A percentile compares a stretch with the other conserved stretches of the same genome.
Evolutionary conservation across 1,140 invertebrate species (phyloP).

Genomic region (Penaeus japonicus): DNA sequence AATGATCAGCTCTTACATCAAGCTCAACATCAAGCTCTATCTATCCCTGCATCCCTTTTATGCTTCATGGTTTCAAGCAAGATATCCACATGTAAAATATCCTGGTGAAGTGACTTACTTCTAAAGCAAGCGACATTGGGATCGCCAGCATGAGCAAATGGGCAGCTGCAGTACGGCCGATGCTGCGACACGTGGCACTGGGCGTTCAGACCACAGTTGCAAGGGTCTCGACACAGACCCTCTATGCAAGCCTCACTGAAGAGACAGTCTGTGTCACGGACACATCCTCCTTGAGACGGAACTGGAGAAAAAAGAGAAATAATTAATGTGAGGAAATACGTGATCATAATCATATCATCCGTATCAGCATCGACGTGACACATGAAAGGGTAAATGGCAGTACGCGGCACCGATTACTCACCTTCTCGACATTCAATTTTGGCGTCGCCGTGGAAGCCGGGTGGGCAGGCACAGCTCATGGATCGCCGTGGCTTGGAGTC

Average conservation of each 20-base stretch:
- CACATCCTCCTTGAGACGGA: slow-evolving; percentile 75
- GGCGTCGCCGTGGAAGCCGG: slow-evolving; percentile 74
- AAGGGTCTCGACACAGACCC: slow-evolving; percentile 78
- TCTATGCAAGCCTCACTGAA: slow-evolving; percentile 75
- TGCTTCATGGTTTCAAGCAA: neutral
- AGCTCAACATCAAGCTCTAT: too few relatives aligned
- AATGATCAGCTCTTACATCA: too few relatives aligned
- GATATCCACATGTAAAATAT: neutral
- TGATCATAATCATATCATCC: slow-evolving; percentile 34
- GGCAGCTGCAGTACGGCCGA: slow-evolving; percentile 58
- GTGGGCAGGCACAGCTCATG: slow-evolving; percentile 59
- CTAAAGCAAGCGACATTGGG: slow-evolving; percentile 60
- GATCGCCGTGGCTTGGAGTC: slow-evolving; percentile 55
- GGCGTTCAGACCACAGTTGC: slow-evolving; percentile 65
- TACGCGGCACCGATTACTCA: slow-evolving; percentile 64
- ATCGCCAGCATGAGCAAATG: slow-evolving; percentile 56
- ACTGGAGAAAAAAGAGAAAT: slow-evolving; percentile 67
- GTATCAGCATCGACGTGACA: too few relatives aligned
- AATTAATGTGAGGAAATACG: slow-evolving; percentile 18
- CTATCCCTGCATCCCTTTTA: too few relatives aligned
- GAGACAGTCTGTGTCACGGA: slow-evolving; percentile 74
- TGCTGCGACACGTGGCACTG: slow-evolving; percentile 58
- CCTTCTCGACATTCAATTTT: slow-evolving; percentile 76
- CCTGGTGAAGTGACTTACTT: slow-evolving; percentile 46
- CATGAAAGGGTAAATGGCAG: too few relatives aligned